phyloP scores from a whole-genome alignment of 2,888 invertebrate genomes.

The Argyresthia albistria region DNA sequence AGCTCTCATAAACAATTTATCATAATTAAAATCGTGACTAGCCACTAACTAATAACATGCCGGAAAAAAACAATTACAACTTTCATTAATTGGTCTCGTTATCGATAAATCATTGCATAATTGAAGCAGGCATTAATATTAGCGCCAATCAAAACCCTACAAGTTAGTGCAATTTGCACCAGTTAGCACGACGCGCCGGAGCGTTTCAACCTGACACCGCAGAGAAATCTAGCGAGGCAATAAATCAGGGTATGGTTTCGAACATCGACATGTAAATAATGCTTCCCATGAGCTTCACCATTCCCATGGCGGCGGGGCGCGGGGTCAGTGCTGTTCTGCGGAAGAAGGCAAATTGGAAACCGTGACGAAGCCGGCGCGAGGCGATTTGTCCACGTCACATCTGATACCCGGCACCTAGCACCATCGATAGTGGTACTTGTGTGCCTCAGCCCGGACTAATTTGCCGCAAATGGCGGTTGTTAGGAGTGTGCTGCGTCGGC shows the following conservation, averaged over 20 bases:
- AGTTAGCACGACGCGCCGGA: too few relatives aligned
- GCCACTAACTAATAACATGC: too few relatives aligned
- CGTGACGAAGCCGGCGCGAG: constrained; percentile 40
- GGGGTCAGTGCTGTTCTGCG: constrained; percentile 40
- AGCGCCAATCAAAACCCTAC: too few relatives aligned
- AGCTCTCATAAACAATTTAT: too few relatives aligned
- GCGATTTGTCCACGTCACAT: constrained; percentile 57
- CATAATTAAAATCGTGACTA: too few relatives aligned
- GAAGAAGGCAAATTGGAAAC: constrained; percentile 57
- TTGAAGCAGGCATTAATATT: too few relatives aligned
- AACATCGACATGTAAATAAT: constrained; percentile 35
- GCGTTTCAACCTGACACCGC: too few relatives aligned
- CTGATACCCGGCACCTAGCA: constrained; percentile 7
- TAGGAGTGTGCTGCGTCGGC: background rate
- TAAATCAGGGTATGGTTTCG: constrained; percentile 9
- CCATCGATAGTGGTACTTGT: background rate
- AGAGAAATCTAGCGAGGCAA: background rate
- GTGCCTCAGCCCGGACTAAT: background rate
- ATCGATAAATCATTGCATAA: too few relatives aligned
- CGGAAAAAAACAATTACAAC: too few relatives aligned
- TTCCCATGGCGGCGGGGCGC: constrained; percentile 24
- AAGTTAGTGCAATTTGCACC: too few relatives aligned
- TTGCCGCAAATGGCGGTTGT: constrained; percentile 2
- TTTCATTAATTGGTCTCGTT: too few relatives aligned
- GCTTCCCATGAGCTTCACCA: constrained; percentile 13